phyloP scores from a whole-genome alignment of 2,797 vertebrate genomes.

The Neosilurus hyrtlii region DNA sequence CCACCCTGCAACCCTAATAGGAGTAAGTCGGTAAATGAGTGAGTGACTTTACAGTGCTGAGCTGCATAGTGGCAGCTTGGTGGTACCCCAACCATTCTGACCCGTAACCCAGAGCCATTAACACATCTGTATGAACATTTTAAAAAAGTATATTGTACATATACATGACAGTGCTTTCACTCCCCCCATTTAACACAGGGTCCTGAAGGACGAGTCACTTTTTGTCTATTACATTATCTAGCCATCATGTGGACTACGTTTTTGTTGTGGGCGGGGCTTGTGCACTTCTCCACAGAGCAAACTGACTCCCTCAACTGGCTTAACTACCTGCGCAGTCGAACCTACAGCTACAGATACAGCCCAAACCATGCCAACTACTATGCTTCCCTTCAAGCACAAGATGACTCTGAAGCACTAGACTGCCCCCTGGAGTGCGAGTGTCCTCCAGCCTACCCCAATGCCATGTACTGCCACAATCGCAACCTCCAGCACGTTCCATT shows the following conservation, averaged over 20 bases:
- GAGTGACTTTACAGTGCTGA: too few species aligned
- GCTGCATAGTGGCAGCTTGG: too few species aligned
- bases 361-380: constrained; percentile 56
- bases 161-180: not conserved
- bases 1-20: too few species aligned
- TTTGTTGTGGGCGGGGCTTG: constrained; percentile 59
- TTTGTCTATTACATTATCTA: constrained; percentile 14
- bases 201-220: too few species aligned
- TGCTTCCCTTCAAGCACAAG: constrained; percentile 52
- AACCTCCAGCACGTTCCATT: constrained; percentile 87
- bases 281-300: constrained; percentile 57
- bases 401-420: constrained; percentile 68
- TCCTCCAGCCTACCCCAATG: constrained; percentile 79
- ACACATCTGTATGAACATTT: not conserved
- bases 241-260: constrained; percentile 64
- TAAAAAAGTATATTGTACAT: not conserved
- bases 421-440: constrained; percentile 94
- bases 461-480: constrained; percentile 92
- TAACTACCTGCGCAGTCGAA: constrained; percentile 63
- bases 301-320: constrained; percentile 67
- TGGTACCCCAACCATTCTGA: too few species aligned
- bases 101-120: not conserved
- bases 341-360: constrained; percentile 62
- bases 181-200: not conserved
- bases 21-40: too few species aligned